phyloP scores from a whole-genome alignment of 2,888 invertebrate genomes.

The Ashinkailepas kermadecensis region DNA sequence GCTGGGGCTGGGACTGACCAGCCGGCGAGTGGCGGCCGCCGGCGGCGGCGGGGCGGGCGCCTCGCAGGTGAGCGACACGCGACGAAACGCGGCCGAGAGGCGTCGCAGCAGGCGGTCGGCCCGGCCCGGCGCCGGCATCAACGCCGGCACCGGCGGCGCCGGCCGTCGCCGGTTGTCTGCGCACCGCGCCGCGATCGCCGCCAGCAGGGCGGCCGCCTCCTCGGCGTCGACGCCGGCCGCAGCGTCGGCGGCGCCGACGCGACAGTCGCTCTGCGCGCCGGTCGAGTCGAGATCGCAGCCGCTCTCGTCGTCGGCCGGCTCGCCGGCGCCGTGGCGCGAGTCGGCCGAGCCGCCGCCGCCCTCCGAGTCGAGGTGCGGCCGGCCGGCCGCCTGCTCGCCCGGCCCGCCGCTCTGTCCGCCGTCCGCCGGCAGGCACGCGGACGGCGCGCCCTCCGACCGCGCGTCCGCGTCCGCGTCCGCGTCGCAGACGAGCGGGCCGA shows the following conservation, averaged over 20 bases:
- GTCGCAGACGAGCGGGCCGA: slow-evolving; percentile 44
- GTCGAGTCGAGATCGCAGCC: too few relatives aligned
- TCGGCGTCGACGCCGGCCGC: slow-evolving; percentile 29
- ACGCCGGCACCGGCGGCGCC: slow-evolving; percentile 56
- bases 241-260: slow-evolving; percentile 46
- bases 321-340: neutral
- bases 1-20: slow-evolving; percentile 35
- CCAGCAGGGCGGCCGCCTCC: slow-evolving; percentile 24
- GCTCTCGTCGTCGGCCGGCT: slow-evolving; percentile 38
- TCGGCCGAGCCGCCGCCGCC: slow-evolving; percentile 23
- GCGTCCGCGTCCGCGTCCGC: slow-evolving; percentile 27
- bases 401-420: slow-evolving; percentile 42
- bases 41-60: neutral
- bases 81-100: slow-evolving; percentile 31
- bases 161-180: slow-evolving; percentile 54
- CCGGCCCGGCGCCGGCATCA: slow-evolving; percentile 38
- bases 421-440: slow-evolving; percentile 43
- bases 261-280: slow-evolving; percentile 66
- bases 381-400: slow-evolving; percentile 40
- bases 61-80: slow-evolving; percentile 5
- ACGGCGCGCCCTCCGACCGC: slow-evolving; percentile 45
- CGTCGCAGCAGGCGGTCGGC: slow-evolving; percentile 34
- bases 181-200: slow-evolving; percentile 37
- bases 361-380: slow-evolving; percentile 25
- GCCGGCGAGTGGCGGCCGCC: slow-evolving; percentile 28